Evolutionary conservation across 2,888 invertebrate genomes (phyloP), one percentile per base, ranked within the genome.

Genomic region (Standfussiana lucernea): DNA sequence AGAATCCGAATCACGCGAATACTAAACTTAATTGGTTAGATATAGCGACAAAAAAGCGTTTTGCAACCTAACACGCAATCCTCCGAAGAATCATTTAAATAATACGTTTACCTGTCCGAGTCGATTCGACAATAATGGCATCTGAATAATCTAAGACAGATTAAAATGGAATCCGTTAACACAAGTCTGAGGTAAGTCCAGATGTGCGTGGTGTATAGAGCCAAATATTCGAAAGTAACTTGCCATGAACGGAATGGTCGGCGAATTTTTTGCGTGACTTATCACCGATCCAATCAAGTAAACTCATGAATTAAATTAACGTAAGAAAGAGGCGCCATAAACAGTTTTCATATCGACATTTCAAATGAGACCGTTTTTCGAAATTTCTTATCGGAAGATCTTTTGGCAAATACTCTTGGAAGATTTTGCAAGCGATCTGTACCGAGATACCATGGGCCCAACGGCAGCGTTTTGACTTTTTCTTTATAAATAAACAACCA

Each of bases 1-100:
- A 90, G 92, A 93, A 93, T 93, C 93, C 90, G 93, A 93, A 95
- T 94, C 96, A 96, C 95, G 96, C 95, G 90, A 96, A 91, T 92
- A 85, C 88, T 91, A 89, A 91, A 92, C 91, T 90, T 94, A 95
- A 95, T 95, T 95, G 94, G 92, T 92, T 90, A 83, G 91, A 92
- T 93, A 91, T 88, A 93, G 89, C 90, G 93, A 95, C 94, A 95
- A 96, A 96, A 95, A 96, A 95, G 87, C 91, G 83, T 92, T 95
- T 93, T 91, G 93, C 93, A 94, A 92, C 91, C 92, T 89, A 91
- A 92, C 96, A 96, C 95, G 96, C 96, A 88, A 94, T 85, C 90
- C 84, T 82, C 87, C 86, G 85, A 87, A 90, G 90, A 91, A 91
- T 94, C 92, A 95, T 96, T 95, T 95, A 88, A 94, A 95, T 95